Percentiles rank a stretch among this genome's conserved stretches.
These are phyloP conservation scores for Spea bombifrons DNA, from an alignment of 2,113 vertebrate species.

Conservation along the genomic window DNA sequence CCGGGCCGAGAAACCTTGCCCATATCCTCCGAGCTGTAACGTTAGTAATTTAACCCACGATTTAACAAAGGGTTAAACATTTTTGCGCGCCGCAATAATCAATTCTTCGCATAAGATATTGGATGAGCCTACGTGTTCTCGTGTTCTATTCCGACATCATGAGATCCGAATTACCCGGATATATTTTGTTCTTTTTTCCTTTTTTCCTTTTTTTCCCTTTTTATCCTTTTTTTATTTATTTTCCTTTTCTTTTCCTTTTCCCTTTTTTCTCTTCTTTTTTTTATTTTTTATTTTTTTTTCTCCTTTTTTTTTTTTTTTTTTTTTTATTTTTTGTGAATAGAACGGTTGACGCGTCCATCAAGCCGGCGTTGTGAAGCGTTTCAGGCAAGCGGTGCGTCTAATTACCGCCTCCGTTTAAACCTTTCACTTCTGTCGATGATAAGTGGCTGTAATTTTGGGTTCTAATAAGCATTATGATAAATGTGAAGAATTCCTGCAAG, in stretches of 20 bases:
- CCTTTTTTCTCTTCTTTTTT: too few species aligned
- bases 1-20: neutral
- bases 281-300: too few species aligned
- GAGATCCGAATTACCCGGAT: neutral
- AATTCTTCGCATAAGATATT: neutral
- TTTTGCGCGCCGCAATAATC: neutral
- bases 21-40: too few species aligned
- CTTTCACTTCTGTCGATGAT: conserved; percentile 17
- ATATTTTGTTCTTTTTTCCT: too few species aligned
- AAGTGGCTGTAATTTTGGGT: conserved; percentile 30
- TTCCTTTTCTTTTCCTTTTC: too few species aligned
- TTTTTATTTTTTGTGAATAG: neutral
- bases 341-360: neutral
- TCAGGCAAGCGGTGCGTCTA: neutral
- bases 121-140: too few species aligned
- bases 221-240: neutral
- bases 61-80: neutral
- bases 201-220: neutral
- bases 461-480: conserved; percentile 28
- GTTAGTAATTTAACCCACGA: too few species aligned
- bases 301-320: neutral
- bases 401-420: conserved; percentile 16
- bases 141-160: too few species aligned
- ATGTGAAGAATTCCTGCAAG: conserved; percentile 31
- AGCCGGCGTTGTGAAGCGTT: neutral